A percentile compares a stretch with the other conserved stretches of the same genome.
Conservation (phyloP, 2,113 vertebrate genomes). For the Erythrocercus mccallii region DNA sequence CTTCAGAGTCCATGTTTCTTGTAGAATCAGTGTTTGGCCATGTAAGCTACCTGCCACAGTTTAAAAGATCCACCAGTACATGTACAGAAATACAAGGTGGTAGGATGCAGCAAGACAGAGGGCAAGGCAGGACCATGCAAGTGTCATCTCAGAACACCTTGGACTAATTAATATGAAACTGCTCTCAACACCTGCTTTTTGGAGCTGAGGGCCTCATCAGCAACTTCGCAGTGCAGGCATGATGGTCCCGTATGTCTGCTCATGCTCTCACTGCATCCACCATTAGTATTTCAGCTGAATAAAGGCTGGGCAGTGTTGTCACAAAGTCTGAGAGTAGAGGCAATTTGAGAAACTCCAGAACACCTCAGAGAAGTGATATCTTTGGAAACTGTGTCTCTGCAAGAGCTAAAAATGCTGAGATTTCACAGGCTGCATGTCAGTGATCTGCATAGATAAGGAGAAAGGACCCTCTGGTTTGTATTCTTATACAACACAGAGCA, state of each 20-base stretch:
- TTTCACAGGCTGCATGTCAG: background rate
- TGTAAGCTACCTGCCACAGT: background rate
- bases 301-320: background rate
- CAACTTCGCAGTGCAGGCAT: background rate
- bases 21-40: background rate
- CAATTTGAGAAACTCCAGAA: background rate
- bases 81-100: background rate
- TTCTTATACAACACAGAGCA: background rate
- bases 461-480: background rate
- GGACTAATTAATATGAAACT: background rate
- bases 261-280: background rate
- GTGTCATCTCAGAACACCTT: background rate
- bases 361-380: background rate
- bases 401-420: background rate
- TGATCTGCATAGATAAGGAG: background rate
- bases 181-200: background rate
- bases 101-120: background rate
- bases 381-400: background rate
- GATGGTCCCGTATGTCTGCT: background rate
- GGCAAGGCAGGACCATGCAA: background rate
- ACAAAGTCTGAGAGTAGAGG: background rate
- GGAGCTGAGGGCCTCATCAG: background rate
- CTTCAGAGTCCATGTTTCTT: background rate
- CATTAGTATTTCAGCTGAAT: background rate
- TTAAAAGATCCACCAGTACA: background rate